Percentiles rank a stretch among this genome's conserved stretches.
Evolutionary conservation across 2,113 vertebrate species (phyloP).

Genomic region (Leucopternis melanops): DNA sequence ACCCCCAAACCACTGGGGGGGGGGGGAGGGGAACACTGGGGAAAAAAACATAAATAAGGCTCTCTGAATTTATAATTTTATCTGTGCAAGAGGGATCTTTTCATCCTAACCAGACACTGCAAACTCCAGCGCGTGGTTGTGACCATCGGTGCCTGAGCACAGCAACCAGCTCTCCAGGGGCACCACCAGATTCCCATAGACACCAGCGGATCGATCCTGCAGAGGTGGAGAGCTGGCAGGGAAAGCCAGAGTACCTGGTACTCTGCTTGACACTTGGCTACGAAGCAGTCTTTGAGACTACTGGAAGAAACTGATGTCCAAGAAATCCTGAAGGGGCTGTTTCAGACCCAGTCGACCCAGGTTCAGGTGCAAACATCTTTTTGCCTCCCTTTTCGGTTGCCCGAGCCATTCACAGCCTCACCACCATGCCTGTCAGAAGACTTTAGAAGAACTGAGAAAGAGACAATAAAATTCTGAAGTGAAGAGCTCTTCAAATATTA

Average conservation of each 20-base stretch:
- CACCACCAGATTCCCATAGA: neutral
- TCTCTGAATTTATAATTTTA: neutral
- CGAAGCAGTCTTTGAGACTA: neutral
- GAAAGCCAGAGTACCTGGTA: neutral
- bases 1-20: neutral
- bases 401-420: neutral
- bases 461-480: slow-evolving; percentile 9
- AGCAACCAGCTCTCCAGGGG: neutral
- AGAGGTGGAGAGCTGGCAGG: neutral
- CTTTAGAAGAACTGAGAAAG: neutral
- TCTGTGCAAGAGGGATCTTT: neutral
- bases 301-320: neutral
- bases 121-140: accelerated
- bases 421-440: neutral
- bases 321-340: neutral
- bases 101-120: neutral
- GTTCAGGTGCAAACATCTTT: neutral
- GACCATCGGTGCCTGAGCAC: neutral
- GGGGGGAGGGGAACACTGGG: neutral
- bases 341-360: neutral
- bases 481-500: slow-evolving; percentile 65
- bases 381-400: neutral
- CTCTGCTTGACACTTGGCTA: neutral
- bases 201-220: neutral
- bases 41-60: neutral